Evolutionary conservation across 2,113 vertebrate species (phyloP), one percentile per base, ranked within the genome.

Genomic region (Pseudonaja textilis): DNA sequence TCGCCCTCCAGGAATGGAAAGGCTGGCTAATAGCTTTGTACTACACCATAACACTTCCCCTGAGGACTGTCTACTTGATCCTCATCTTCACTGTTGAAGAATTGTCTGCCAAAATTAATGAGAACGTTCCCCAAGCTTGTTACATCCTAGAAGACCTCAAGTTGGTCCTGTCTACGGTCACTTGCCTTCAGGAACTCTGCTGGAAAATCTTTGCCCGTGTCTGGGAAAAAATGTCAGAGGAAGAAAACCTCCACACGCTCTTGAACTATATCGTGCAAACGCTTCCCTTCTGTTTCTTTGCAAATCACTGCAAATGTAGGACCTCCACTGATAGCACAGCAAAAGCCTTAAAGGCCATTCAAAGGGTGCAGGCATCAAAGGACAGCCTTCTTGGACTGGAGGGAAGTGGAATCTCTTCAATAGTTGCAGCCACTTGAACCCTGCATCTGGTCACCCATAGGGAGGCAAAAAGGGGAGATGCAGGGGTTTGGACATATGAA

Each of bases 111-210:
- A 52, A 42, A 18, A 4, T 93, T 86, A n/a, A 64, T 0, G 92
- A 93, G 23, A 61, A 42, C 22, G 47, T 93, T 25, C 89, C 92
- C 25, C 89, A 93, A 42, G 89, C 23, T 47, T 64, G n/a, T 87
- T 93, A 93, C 29, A n/a, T 64, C 89, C 23, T 90, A 0, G 74
- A 90, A n/a, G 92, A 93, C 4, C 89, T 93, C 74, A 56, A 55
- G 92, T 2, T 89, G 45, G 81, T 34, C 3, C 56, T 93, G 23
- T 42, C 89, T 6, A 22, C 92, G 3, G 22, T 93, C 5, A n/a
- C 86, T 16, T 93, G 89, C n/a, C 56, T 93, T 16, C 92, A 93
- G 89, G 81, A 90, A 16, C 92, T 93, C 55, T 93, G 89, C 92
- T 18, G 12, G 7, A 93, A 89, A 22, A 90, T 93, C 56, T 90